Base-by-base conservation (phyloP, 2,797 vertebrate genomes). In the Rhinogobio ventralis region DNA sequence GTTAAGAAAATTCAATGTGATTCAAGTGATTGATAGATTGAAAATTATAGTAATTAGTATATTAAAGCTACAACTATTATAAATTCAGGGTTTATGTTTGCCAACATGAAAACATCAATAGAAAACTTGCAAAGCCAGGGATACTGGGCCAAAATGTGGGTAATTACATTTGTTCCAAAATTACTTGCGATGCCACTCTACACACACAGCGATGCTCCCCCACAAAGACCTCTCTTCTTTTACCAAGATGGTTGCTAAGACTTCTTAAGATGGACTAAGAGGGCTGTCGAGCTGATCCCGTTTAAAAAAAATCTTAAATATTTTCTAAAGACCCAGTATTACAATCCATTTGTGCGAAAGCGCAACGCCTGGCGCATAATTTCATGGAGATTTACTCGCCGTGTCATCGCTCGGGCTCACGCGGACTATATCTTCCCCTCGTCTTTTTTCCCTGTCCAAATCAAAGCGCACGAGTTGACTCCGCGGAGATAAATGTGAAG, bases 401-500 rank as follows among this genome's bases (percentile, higher is more conserved):
- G 83, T 87, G 88, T 62, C 88, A 86, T 87, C 82, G 72, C 81
- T 76, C 84, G 49, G 67, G 77, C 86, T 85, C 71, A 76, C 83
- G 83, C 53, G 42, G 88, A 57, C 75, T 79, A 60, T 86, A 82
- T 78, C 79, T 79, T 74, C 62, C 71, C 71, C 46, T 62, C 62
- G 49, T 79, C 74, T 78, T 64, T 67, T 79, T 42, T 55, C 8
- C 77, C 80, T 77, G 73, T 55, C 67, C 80, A 79, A 79, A 82
- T 86, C 86, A 89, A 90, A 92, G 90, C 55, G 71, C 71, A 74
- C 5, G 36, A 90, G 81, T 87, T 88, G 93, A 91, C 92, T 94
- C 92, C 92, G 89, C 86, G 89, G 87, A 94, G 93, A 94, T 92
- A 93, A 91, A 95, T 93, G 90, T 89, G 93, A 93, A 95, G 93